phyloP scores from a whole-genome alignment of 2,113 vertebrate genomes.

The Phycodurus eques region DNA sequence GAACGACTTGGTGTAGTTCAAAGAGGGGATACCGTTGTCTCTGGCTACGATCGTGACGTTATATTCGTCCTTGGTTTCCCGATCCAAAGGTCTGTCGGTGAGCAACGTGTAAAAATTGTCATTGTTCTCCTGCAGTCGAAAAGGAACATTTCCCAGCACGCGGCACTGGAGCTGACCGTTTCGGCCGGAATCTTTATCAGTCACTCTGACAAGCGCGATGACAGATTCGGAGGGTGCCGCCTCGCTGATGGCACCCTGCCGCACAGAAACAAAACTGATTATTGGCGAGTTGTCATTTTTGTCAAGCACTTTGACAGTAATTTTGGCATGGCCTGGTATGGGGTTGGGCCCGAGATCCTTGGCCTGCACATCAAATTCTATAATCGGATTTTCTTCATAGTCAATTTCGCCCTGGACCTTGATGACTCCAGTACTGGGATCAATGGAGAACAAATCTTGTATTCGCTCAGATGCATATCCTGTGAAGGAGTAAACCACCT shows the following conservation, averaged over 20 bases:
- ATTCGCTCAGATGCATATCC: slow-evolving; percentile 91
- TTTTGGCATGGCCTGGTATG: slow-evolving; percentile 96
- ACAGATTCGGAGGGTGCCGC: slow-evolving; percentile 93
- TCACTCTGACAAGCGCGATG: slow-evolving; percentile 93
- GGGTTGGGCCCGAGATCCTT: slow-evolving; percentile 95
- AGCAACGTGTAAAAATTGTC: slow-evolving; percentile 97
- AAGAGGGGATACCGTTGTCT: slow-evolving; percentile 89
- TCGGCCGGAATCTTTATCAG: slow-evolving; percentile 91
- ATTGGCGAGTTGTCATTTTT: slow-evolving; percentile 96
- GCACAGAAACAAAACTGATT: slow-evolving; percentile 94
- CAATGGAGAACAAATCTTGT: slow-evolving; percentile 94
- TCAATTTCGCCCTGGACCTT: slow-evolving; percentile 94
- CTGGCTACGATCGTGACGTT: slow-evolving; percentile 95
- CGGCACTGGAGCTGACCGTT: slow-evolving; percentile 95
- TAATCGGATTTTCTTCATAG: slow-evolving; percentile 91
- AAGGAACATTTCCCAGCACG: slow-evolving; percentile 88
- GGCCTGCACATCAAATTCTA: slow-evolving; percentile 98
- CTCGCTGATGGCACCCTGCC: slow-evolving; percentile 96
- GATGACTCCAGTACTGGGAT: slow-evolving; percentile 89
- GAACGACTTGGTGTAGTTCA: slow-evolving; percentile 96
- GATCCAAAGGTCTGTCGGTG: slow-evolving; percentile 90
- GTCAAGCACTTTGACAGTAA: slow-evolving; percentile 91
- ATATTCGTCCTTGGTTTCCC: slow-evolving; percentile 93
- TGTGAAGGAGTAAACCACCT: slow-evolving; percentile 95
- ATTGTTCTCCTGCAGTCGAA: slow-evolving; percentile 94